phyloP scores from a whole-genome alignment of 2,888 invertebrate genomes.

The Sarcophaga variegata region DNA sequence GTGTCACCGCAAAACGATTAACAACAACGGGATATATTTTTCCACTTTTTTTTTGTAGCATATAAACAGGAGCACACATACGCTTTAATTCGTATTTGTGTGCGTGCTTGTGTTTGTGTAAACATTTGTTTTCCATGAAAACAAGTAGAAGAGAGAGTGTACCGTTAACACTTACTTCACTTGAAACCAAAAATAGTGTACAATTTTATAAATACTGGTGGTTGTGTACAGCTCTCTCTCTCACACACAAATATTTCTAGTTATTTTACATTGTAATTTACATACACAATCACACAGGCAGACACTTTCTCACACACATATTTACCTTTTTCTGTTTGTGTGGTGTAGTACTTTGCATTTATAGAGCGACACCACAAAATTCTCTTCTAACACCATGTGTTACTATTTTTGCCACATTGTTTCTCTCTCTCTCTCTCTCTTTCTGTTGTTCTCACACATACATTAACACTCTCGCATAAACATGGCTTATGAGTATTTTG shows the following conservation, averaged over 20 bases:
- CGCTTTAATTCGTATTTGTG: not conserved
- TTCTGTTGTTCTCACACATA: not conserved
- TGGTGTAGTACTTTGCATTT: constrained; percentile 20
- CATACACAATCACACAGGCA: no score
- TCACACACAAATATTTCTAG: constrained; percentile 22
- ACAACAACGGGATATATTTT: constrained; percentile 35
- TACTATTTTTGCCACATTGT: constrained; percentile 29
- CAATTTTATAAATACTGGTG: constrained; percentile 3
- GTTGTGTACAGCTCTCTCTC: no score
- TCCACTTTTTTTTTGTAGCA: no score
- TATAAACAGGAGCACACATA: no score
- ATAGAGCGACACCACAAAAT: constrained; percentile 23
- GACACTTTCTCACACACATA: not conserved
- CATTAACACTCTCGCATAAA: not conserved
- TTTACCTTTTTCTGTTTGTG: constrained; percentile 36
- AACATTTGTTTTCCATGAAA: not conserved
- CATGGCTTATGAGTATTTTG: constrained; percentile 1
- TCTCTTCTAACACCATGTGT: constrained; percentile 32
- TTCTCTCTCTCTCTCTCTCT: not conserved
- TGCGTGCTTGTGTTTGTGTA: not conserved
- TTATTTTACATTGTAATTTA: no score
- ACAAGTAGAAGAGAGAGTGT: not conserved
- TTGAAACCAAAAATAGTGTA: constrained; percentile 1
- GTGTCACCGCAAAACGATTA: constrained; percentile 63
- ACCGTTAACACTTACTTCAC: constrained; percentile 20